Percentiles rank a stretch among this genome's conserved stretches.
Evolutionary conservation across 2,888 invertebrate species (phyloP).

Genomic region (Onthophagus sagittarius): DNA sequence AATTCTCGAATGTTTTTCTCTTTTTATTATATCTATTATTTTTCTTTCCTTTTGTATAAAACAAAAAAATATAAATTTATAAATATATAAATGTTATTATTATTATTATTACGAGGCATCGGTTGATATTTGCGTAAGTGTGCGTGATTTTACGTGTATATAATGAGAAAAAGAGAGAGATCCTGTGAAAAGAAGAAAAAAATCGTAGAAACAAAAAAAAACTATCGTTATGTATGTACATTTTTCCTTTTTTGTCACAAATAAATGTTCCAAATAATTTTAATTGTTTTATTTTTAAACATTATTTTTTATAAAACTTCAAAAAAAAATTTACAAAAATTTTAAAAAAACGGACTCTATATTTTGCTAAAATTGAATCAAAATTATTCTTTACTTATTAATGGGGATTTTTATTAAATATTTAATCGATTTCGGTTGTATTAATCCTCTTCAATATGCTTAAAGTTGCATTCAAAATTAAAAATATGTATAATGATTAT

Average conservation of each 20-base stretch:
- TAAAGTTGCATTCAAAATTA: too few relatives aligned
- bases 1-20: background rate
- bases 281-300: background rate
- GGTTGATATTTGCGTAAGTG: conserved; percentile 15
- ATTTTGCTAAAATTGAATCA: too few relatives aligned
- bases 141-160: conserved; percentile 4
- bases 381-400: too few relatives aligned
- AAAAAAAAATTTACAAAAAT: too few relatives aligned
- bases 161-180: background rate
- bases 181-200: conserved; percentile 7
- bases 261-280: conserved; percentile 45
- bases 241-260: conserved; percentile 47
- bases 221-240: conserved; percentile 37
- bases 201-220: conserved; percentile 26
- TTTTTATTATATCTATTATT: conserved; percentile 14
- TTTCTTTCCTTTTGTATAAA: conserved; percentile 19
- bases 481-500: too few relatives aligned
- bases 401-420: too few relatives aligned
- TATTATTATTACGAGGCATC: conserved; percentile 15
- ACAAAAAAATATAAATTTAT: conserved; percentile 21
- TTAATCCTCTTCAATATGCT: too few relatives aligned
- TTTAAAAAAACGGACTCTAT: too few relatives aligned
- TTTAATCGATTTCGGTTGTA: too few relatives aligned
- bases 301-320: too few relatives aligned
- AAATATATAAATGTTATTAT: conserved; percentile 22